Percentiles rank a stretch among this genome's conserved stretches.
Conservation (phyloP, 1,140 invertebrate genomes). For the Drosophila nannoptera region DNA sequence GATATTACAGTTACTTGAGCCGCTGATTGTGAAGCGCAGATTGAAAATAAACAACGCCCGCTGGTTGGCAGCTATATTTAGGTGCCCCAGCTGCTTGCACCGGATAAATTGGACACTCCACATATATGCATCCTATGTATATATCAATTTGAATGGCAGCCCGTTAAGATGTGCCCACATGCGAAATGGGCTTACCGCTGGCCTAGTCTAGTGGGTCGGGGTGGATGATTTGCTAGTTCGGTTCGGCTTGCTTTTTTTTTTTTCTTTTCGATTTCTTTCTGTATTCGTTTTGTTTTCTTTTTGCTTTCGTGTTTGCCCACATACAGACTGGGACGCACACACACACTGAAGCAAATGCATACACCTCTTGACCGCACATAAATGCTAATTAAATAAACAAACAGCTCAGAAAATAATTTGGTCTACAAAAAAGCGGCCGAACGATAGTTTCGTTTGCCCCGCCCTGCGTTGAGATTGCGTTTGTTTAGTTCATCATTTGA, state of each 20-base stretch:
- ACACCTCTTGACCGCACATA: conserved; percentile 21
- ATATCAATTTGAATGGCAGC: conserved; percentile 39
- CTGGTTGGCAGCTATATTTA: conserved; percentile 52
- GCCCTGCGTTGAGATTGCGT: conserved; percentile 7
- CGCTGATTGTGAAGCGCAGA: conserved; percentile 52
- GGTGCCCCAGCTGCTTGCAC: conserved; percentile 21
- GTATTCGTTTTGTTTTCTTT: conserved; percentile 2
- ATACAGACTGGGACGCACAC: conserved; percentile 1
- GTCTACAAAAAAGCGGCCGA: conserved; percentile 42
- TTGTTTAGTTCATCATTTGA: conserved; percentile 30
- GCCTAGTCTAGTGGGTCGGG: too few relatives aligned
- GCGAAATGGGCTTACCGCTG: not conserved
- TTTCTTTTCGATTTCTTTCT: not conserved
- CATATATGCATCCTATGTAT: not conserved
- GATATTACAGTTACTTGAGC: conserved; percentile 19
- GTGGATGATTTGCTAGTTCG: not conserved
- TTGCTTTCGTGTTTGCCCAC: conserved; percentile 18
- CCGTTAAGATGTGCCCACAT: conserved; percentile 9
- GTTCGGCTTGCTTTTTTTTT: too few relatives aligned
- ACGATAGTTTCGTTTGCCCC: conserved; percentile 9
- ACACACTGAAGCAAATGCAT: not conserved
- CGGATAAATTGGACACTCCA: conserved; percentile 52
- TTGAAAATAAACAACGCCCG: conserved; percentile 50
- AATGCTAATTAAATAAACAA: conserved; percentile 72
- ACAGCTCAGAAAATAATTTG: conserved; percentile 68